Evolutionary conservation across 1,140 invertebrate genomes (phyloP), one percentile per base, ranked within the genome.

Genomic region (Polyergus mexicanus): DNA sequence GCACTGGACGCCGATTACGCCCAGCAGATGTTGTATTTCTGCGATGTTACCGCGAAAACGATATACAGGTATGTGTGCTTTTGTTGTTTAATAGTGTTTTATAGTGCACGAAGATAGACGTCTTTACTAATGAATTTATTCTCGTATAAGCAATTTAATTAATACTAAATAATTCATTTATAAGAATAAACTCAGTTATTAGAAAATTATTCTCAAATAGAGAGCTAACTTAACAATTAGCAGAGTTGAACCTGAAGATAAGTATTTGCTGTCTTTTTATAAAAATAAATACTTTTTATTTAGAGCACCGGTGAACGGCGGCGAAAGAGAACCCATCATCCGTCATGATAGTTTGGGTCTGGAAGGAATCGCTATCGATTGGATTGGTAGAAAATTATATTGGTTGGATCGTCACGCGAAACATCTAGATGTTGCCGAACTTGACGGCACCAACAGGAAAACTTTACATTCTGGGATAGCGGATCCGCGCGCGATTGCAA

Each of bases 391-490:
- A 69, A 99, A 99, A 94, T 94, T 99, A 0, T 99, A 99, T 92
- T 99, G 99, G 98, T 95, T 99, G n/a, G 99, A 99, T 93, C 96
- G 98, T 69, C 98, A 99, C 92, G 98, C 98, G 0, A 99, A 99
- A 94, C 98, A 99, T 92, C 94, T 99, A 75, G 98, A 99, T 93
- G 98, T 99, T 0, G 96, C 97, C 1, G 98, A 99, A 94, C 94
- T 99, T 65, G 97, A 99, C 94, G 99, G 99, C 16, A 99, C 98
- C 0, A 98, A 97, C 91, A 96, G 98, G 38, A 98, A 97, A 91
- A 99, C 98, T 0, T 92, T 99, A 2, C 97, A 98, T 80, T 97
- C 97, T 44, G 97, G 97, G 13, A 98, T 99, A 81, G 96, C 97
- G 6, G 98, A 99, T 95, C 99, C 99, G 3, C 95, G 99, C 91